Conservation (phyloP, 2,797 vertebrate genomes). For the Cyprinella venusta region DNA sequence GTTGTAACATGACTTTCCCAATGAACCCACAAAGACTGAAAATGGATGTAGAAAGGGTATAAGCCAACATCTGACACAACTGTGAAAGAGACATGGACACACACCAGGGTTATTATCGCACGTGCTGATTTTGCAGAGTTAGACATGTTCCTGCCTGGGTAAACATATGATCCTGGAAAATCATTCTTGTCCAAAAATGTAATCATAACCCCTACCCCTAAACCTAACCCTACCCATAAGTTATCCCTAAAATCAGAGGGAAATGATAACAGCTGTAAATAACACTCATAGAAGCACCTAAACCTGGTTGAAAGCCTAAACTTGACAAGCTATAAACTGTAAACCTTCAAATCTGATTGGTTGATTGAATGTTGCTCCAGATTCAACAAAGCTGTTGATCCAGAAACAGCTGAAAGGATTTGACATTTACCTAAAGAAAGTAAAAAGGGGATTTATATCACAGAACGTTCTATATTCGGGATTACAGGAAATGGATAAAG, state of each 20-base stretch:
- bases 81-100: no score
- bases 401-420: not conserved
- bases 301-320: not conserved
- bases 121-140: no score
- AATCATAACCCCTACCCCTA: not conserved
- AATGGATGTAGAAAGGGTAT: not conserved
- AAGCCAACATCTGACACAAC: no score
- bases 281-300: not conserved
- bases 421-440: no score
- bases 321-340: not conserved
- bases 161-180: no score
- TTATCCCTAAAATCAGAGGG: not conserved
- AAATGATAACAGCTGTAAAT: not conserved
- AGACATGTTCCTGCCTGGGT: no score
- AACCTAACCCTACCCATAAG: not conserved
- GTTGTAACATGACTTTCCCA: not conserved
- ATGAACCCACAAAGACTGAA: not conserved
- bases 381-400: not conserved
- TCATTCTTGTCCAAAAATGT: not conserved
- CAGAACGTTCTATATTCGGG: no score
- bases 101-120: not conserved
- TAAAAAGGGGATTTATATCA: no score
- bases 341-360: not conserved
- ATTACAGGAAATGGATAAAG: no score
- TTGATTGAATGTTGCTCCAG: not conserved